Evolutionary conservation across 2,797 vertebrate species (phyloP), one percentile per base, ranked within the genome.

Genomic region (Acomys russatus): DNA sequence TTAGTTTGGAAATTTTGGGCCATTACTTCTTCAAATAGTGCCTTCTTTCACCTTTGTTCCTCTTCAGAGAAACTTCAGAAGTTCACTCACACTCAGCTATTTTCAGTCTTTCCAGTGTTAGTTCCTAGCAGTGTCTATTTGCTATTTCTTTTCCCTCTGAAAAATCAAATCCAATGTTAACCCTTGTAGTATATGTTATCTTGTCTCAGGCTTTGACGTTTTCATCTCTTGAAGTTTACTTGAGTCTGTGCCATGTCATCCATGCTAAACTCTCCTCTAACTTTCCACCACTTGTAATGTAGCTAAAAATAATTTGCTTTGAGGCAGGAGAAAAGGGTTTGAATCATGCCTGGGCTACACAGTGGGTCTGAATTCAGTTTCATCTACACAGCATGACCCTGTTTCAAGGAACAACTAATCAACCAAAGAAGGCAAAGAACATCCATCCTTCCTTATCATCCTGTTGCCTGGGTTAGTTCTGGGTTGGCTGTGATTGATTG

Each of bases 31-130:
- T 49, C 49, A 68, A 77, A 73, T 63, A 20, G 56, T 85, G 76
- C 85, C 49, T 28, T 61, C 33, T 56, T 11, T 61, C 2, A 28
- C 2, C 3, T n/a, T 56, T 61, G 14, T 0, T 9, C 9, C 1
- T 35, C 54, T 61, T 54, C 23, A 23, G 25, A 51, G 68, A 33
- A 12, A 78, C 23, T 71, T 6, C 51, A 90, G 35, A 4, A 59
- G 56, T 73, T 84, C 54, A 33, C 5, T 59, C 23, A 51, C 49
- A 20, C 22, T 80, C 9, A 51, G 7, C 33, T 79, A 4, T 70
- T 84, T 86, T 64, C 11, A 38, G 2, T 23, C 17, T 86, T 92
- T 56, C 89, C 91, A 73, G 78, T 91, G 91, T 82, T 94, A 15
- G 3, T 77, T 94, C 49, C 49, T 73, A 23, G 20, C n/a, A 6